phyloP scores from a whole-genome alignment of 2,797 vertebrate species.

The Cottoperca gobio region DNA sequence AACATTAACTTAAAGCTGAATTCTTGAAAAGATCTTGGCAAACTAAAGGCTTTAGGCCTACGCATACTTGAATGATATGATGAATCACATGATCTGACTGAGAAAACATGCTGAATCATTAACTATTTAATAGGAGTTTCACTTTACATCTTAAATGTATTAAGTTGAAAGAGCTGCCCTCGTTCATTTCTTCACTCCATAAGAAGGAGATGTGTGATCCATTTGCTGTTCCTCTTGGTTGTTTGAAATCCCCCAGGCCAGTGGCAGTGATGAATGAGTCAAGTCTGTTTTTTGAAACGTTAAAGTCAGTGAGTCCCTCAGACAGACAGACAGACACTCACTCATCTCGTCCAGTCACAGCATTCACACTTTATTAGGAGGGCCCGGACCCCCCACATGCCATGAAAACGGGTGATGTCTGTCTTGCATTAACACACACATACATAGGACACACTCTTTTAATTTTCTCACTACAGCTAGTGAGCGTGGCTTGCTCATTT shows the following conservation, averaged over 20 bases:
- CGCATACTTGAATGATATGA: background rate
- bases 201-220: constrained; percentile 30
- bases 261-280: constrained; percentile 54
- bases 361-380: constrained; percentile 71
- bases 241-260: constrained; percentile 10
- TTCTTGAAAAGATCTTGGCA: background rate
- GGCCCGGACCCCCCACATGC: constrained; percentile 79
- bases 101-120: constrained; percentile 18
- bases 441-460: constrained; percentile 74
- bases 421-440: constrained; percentile 79
- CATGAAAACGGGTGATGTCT: constrained; percentile 79
- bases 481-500: constrained; percentile 70
- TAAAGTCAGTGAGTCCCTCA: constrained; percentile 55
- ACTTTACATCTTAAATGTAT: constrained; percentile 28
- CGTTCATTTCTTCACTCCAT: constrained; percentile 3
- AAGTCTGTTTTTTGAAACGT: constrained; percentile 50
- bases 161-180: constrained; percentile 6
- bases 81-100: constrained; percentile 19
- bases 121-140: background rate
- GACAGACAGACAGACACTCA: constrained; percentile 60
- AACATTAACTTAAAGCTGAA: background rate
- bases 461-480: constrained; percentile 77
- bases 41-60: background rate
- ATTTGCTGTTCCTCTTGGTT: constrained; percentile 13
- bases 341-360: constrained; percentile 61